Conservation (phyloP, 2,113 vertebrate species). For the Dermatemys mawii region DNA sequence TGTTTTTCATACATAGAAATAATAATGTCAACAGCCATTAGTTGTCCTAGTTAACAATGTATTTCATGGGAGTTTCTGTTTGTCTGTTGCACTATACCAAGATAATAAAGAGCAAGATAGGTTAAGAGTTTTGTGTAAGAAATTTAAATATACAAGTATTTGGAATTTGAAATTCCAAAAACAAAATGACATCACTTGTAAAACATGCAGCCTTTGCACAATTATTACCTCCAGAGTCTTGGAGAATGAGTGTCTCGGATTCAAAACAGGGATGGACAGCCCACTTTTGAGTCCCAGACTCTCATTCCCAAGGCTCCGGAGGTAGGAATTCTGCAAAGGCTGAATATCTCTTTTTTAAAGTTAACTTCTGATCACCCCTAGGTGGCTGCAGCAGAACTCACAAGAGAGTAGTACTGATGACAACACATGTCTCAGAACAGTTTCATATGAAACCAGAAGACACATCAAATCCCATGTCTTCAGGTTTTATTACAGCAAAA, state of each 20-base stretch:
- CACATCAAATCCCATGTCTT: fast-evolving
- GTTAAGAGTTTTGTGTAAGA: neutral
- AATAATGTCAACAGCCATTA: neutral
- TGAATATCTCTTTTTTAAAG: neutral
- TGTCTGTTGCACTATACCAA: neutral
- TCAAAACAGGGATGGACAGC: neutral
- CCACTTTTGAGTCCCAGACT: fast-evolving
- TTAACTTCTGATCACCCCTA: no score
- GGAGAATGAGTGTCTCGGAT: neutral
- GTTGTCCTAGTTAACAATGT: neutral
- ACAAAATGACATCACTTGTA: fast-evolving
- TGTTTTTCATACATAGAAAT: neutral
- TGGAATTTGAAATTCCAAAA: neutral
- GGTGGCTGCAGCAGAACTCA: neutral
- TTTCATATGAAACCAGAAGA: neutral
- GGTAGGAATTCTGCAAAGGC: fast-evolving
- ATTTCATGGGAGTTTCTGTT: neutral
- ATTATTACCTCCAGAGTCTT: neutral
- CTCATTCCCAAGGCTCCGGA: fast-evolving
- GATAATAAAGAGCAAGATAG: neutral
- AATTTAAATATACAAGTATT: neutral
- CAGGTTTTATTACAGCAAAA: neutral
- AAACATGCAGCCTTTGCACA: neutral
- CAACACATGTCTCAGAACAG: fast-evolving
- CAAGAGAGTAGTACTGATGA: neutral